These are phyloP conservation scores for Cephalopterus ornatus DNA, from an alignment of 2,113 vertebrate species.

Conservation along the genomic window DNA sequence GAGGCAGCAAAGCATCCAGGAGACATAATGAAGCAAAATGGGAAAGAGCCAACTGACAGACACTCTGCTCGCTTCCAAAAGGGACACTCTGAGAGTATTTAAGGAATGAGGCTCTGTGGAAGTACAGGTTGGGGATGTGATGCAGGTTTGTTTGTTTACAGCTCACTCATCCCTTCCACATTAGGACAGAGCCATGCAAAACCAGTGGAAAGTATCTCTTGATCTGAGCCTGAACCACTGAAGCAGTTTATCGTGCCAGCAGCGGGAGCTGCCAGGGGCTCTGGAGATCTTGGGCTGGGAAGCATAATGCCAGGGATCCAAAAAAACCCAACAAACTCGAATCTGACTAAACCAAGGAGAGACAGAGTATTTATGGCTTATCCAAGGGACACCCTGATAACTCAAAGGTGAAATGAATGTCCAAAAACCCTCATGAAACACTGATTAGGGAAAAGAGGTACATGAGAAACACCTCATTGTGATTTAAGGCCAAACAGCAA, in stretches of 20 bases:
- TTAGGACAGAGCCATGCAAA: conserved; percentile 31
- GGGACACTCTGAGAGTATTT: conserved; percentile 7
- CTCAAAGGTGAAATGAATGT: not conserved
- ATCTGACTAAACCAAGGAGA: not conserved
- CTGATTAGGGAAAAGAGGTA: not conserved
- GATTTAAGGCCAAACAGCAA: not conserved
- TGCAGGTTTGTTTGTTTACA: conserved; percentile 33
- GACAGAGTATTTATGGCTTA: not conserved
- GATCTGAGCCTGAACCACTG: conserved; percentile 6
- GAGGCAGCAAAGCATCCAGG: not conserved
- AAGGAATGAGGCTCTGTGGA: conserved; percentile 5
- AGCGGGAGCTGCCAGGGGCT: not conserved
- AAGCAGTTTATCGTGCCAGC: not conserved
- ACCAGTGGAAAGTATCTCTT: not conserved
- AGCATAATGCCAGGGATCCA: not conserved
- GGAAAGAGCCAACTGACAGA: not conserved
- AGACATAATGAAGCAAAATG: not conserved
- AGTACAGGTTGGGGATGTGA: conserved; percentile 17
- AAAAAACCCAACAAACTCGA: not conserved
- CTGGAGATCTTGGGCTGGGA: not conserved
- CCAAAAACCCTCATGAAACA: not conserved
- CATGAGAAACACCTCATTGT: not conserved
- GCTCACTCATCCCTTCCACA: conserved; percentile 6
- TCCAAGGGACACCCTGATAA: not conserved
- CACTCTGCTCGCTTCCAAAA: not conserved